A percentile compares a stretch with the other conserved stretches of the same genome.
These are phyloP conservation scores for Caenorhabditis tropicalis DNA, from an alignment of 1,140 invertebrate species.

Conservation along the genomic window DNA sequence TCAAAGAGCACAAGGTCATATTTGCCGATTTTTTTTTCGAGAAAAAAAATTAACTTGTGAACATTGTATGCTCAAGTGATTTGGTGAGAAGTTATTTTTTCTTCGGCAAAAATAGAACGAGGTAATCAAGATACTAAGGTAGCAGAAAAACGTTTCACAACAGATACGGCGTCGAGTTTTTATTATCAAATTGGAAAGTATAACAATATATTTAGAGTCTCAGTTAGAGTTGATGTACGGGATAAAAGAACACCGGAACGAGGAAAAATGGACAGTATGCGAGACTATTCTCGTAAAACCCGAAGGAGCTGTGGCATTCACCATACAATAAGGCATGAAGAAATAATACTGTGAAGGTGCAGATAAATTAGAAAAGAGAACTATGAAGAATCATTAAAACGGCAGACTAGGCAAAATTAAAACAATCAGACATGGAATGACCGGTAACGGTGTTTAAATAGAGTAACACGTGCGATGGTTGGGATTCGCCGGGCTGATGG, in stretches of 20 bases:
- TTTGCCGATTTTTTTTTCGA: not conserved
- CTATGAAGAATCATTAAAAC: not conserved
- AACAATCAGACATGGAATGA: not conserved
- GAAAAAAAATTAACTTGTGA: not conserved
- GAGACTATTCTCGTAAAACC: not conserved
- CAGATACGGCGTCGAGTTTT: not conserved
- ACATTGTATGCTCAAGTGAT: not conserved
- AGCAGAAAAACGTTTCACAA: not conserved
- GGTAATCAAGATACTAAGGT: not conserved
- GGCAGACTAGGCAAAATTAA: not conserved
- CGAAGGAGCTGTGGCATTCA: not conserved
- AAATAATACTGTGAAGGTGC: conserved; percentile 8
- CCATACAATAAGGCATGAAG: not conserved
- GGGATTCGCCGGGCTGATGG: not conserved
- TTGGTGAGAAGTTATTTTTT: not conserved
- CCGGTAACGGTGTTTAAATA: conserved; percentile 6
- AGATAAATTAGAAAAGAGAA: not conserved
- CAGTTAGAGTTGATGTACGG: not conserved
- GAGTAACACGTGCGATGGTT: not conserved
- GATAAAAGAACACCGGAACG: not conserved
- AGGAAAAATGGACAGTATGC: not conserved
- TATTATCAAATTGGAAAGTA: not conserved
- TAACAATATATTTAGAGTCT: not conserved
- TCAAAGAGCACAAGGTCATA: conserved; percentile 7
- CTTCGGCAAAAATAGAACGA: not conserved